Percentiles rank a stretch among this genome's conserved stretches.
Conservation (phyloP, 2,888 invertebrate genomes). For the Branchipolynoe longqiensis region DNA sequence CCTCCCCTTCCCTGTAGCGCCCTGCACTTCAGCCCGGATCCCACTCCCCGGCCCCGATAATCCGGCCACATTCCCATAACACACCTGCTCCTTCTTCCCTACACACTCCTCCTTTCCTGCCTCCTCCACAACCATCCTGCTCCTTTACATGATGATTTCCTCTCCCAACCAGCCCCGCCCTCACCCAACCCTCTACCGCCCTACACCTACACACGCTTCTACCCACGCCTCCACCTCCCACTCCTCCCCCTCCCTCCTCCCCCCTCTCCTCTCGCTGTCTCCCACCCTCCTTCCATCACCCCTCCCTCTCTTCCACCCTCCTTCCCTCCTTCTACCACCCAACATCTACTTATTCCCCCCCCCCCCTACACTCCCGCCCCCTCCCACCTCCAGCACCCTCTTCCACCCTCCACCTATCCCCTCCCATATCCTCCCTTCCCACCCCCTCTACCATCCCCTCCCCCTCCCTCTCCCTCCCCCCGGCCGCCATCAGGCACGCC, state of each 20-base stretch:
- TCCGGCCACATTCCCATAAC: not conserved
- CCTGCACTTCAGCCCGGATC: not conserved
- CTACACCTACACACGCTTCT: not conserved
- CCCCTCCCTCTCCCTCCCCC: not conserved
- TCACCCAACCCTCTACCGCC: no score
- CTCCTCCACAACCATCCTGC: not conserved
- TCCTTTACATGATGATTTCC: no score
- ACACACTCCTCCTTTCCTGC: not conserved
- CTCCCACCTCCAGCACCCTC: not conserved
- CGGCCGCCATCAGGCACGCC: slow-evolving; percentile 31
- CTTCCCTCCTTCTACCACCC: not conserved
- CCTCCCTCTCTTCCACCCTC: not conserved
- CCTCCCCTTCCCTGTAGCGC: not conserved
- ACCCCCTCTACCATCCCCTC: not conserved
- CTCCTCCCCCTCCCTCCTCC: slow-evolving; percentile 12
- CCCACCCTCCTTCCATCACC: not conserved
- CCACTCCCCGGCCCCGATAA: no score
- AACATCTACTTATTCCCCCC: not conserved
- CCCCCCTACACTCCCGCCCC: not conserved
- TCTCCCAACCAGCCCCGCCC: not conserved
- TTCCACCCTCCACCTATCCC: not conserved
- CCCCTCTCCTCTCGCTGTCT: not conserved
- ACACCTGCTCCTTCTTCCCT: not conserved
- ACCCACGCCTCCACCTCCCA: not conserved
- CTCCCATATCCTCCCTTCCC: not conserved